phyloP scores from a whole-genome alignment of 1,140 invertebrate species.

The Cherax destructor region DNA sequence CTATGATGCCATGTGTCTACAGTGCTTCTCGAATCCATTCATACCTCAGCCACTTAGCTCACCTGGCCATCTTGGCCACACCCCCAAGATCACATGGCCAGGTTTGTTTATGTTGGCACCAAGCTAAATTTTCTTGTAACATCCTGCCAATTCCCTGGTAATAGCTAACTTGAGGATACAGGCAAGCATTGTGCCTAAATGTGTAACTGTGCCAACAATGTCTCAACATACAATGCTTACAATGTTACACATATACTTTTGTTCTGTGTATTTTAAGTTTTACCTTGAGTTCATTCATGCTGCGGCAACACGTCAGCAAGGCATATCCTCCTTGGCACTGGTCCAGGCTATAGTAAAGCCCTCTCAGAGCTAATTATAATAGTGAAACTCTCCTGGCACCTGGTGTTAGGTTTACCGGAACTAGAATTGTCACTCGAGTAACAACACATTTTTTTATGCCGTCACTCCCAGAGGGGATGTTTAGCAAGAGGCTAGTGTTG shows the following conservation, averaged over 20 bases:
- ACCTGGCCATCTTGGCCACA: neutral
- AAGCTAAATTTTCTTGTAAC: neutral
- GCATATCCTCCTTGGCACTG: conserved; percentile 3
- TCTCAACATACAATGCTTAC: neutral
- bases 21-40: neutral
- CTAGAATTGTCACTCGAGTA: neutral
- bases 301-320: neutral
- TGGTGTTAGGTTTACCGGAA: neutral
- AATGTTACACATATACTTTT: neutral
- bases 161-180: neutral
- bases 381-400: neutral
- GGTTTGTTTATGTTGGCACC: neutral
- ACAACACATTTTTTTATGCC: neutral
- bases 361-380: conserved; percentile 1
- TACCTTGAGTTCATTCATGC: neutral
- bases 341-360: conserved; percentile 3
- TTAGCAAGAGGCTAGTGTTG: neutral
- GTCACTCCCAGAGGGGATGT: neutral
- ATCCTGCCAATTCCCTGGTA: neutral
- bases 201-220: neutral
- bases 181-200: neutral
- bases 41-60: neutral
- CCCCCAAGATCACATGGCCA: neutral
- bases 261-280: neutral
- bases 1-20: neutral